Percentiles rank a stretch among this genome's conserved stretches.
These are phyloP conservation scores for Oscheius sp. DNA, from an alignment of 2,888 invertebrate species.

Conservation along the genomic window DNA sequence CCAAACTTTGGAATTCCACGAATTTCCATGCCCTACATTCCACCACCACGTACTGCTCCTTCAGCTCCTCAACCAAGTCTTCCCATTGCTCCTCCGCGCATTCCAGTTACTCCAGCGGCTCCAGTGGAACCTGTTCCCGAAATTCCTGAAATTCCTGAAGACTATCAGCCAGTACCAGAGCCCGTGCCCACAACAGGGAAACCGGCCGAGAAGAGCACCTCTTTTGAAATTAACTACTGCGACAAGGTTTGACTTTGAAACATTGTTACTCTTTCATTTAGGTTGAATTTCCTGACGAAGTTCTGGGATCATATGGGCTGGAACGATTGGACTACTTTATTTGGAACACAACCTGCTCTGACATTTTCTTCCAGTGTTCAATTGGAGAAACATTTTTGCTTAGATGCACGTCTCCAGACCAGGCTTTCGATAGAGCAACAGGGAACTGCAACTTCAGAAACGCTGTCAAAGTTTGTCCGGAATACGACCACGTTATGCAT, in stretches of 20 bases:
- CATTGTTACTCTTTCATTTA: conserved; percentile 7
- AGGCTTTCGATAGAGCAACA: conserved; percentile 69
- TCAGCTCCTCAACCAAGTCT: background rate
- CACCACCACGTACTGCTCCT: background rate
- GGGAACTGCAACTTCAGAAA: conserved; percentile 68
- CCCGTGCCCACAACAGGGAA: background rate
- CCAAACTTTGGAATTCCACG: conserved; percentile 31
- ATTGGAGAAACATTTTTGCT: conserved; percentile 70
- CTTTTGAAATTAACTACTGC: conserved; percentile 68
- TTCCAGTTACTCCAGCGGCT: background rate
- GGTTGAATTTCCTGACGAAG: conserved; percentile 58
- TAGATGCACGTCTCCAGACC: conserved; percentile 61
- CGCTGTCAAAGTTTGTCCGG: conserved; percentile 68
- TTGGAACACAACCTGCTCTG: conserved; percentile 68
- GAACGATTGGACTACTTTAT: conserved; percentile 69
- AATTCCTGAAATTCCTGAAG: conserved; percentile 22
- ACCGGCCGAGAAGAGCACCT: conserved; percentile 44
- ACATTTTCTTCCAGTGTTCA: conserved; percentile 70
- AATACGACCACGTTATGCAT: conserved; percentile 71
- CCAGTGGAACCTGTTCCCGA: conserved; percentile 17
- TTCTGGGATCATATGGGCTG: conserved; percentile 56
- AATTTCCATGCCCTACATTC: conserved; percentile 15
- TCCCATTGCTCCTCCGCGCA: background rate
- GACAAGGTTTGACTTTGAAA: conserved; percentile 41
- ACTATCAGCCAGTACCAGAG: background rate